A percentile compares a stretch with the other conserved stretches of the same genome.
Conservation (phyloP, 2,113 vertebrate genomes). For the Podiceps cristatus region DNA sequence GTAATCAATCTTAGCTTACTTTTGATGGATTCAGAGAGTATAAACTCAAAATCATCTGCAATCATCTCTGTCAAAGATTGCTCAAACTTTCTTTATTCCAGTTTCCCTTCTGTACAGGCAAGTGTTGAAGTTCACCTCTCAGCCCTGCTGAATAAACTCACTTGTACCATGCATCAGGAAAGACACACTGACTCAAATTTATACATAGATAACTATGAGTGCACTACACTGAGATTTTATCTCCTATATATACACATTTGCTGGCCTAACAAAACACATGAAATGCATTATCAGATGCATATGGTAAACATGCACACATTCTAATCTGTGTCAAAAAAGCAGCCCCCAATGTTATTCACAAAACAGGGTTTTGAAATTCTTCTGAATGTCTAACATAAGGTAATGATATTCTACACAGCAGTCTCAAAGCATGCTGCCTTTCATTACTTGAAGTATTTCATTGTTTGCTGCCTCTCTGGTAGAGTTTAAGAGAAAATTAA, state of each 20-base stretch:
- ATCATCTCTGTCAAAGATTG: constrained; percentile 11
- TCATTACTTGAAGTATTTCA: neutral
- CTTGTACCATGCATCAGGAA: neutral
- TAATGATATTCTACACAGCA: neutral
- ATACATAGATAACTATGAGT: neutral
- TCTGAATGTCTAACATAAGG: neutral
- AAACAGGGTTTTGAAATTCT: neutral
- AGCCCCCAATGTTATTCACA: neutral
- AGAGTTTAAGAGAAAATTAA: neutral
- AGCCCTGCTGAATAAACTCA: neutral
- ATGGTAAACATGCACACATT: neutral
- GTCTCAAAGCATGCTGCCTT: neutral
- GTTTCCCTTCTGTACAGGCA: neutral
- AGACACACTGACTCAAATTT: neutral
- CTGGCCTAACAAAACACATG: neutral
- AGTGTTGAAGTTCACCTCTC: neutral
- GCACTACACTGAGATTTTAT: neutral
- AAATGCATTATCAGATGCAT: neutral
- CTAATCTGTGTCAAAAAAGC: neutral
- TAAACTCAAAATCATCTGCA: neutral
- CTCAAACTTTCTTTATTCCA: constrained; percentile 13
- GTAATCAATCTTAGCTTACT: constrained; percentile 6
- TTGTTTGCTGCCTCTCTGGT: neutral
- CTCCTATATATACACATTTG: neutral
- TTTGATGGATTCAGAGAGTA: constrained; percentile 21